These are phyloP conservation scores for Leptopilina syphax DNA, from an alignment of 2,888 invertebrate genomes.

Conservation along the genomic window DNA sequence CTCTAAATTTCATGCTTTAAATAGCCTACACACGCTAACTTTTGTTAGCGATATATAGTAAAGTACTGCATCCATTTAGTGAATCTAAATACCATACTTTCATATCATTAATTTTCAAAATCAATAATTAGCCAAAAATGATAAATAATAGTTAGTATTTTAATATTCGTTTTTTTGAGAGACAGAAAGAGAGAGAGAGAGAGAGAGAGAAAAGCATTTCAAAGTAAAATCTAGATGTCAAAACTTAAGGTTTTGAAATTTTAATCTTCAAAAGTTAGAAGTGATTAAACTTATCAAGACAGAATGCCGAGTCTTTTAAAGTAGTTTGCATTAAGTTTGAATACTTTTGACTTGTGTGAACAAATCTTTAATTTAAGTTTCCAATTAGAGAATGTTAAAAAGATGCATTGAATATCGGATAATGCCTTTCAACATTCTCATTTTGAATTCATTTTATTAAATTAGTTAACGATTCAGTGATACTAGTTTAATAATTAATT, in stretches of 20 bases:
- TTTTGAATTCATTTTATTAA: too few relatives aligned
- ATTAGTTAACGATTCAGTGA: too few relatives aligned
- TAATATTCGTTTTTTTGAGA: too few relatives aligned
- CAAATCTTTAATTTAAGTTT: conserved; percentile 18
- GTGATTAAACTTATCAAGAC: conserved; percentile 6
- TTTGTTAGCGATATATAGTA: too few relatives aligned
- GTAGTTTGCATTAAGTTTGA: conserved; percentile 18
- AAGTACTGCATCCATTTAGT: too few relatives aligned
- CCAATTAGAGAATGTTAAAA: conserved; percentile 15
- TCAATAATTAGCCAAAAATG: background rate
- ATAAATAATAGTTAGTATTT: background rate
- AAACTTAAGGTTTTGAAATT: background rate
- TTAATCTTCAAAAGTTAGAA: background rate
- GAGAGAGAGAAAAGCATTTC: background rate
- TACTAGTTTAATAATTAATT: too few relatives aligned
- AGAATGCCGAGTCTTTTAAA: background rate
- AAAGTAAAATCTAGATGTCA: background rate
- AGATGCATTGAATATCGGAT: background rate
- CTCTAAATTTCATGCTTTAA: too few relatives aligned
- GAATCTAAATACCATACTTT: too few relatives aligned
- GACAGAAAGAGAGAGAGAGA: background rate
- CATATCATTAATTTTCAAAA: too few relatives aligned
- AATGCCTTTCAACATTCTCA: background rate
- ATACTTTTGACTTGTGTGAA: conserved; percentile 1
- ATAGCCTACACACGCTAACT: too few relatives aligned